A percentile compares a stretch with the other conserved stretches of the same genome.
These are phyloP conservation scores for Oncorhynchus gorbuscha DNA, from an alignment of 2,113 vertebrate genomes.

Conservation along the genomic window DNA sequence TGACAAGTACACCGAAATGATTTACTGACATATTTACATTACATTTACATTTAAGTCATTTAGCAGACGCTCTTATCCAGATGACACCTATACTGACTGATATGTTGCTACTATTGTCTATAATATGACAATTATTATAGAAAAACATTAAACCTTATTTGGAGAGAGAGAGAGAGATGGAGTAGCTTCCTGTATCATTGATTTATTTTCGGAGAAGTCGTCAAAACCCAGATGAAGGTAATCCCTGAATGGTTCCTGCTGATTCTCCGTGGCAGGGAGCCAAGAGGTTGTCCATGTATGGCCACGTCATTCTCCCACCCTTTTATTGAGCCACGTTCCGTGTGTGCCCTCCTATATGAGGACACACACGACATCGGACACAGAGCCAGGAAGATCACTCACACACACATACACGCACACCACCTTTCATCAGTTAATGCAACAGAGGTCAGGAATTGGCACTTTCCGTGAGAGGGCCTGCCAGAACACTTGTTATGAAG, in stretches of 20 bases:
- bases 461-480: not conserved
- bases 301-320: not conserved
- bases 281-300: not conserved
- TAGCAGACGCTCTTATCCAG: no score
- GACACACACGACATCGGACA: slow-evolving; percentile 5
- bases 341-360: slow-evolving; percentile 12
- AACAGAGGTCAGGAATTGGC: not conserved
- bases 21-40: no score
- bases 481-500: not conserved
- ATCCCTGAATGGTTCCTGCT: not conserved
- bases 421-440: slow-evolving; percentile 1
- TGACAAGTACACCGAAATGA: no score
- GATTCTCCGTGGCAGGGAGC: not conserved
- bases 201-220: not conserved
- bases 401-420: slow-evolving; percentile 1
- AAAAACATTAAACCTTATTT: no score
- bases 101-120: no score
- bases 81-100: no score
- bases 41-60: no score
- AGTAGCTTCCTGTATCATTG: not conserved
- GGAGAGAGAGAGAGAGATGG: not conserved
- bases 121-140: no score
- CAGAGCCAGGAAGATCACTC: slow-evolving; percentile 4
- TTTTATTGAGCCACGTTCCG: not conserved
- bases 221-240: not conserved